Evolutionary conservation across 1,140 invertebrate genomes (phyloP).

Genomic region (Drosophila arawakana): DNA sequence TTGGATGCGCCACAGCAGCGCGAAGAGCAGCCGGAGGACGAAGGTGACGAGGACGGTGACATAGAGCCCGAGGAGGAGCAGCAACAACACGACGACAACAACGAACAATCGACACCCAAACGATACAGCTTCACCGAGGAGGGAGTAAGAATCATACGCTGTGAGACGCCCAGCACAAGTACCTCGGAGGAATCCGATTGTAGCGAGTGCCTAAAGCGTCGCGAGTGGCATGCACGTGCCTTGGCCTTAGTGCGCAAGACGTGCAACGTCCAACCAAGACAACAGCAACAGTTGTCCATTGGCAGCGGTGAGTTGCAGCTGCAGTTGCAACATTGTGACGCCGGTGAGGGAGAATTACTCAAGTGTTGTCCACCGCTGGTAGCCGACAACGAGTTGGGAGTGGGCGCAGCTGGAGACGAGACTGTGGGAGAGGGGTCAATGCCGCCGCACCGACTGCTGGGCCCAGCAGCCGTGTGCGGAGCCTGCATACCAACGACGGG

Average conservation of each 20-base stretch:
- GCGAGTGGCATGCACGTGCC: conserved; percentile 83
- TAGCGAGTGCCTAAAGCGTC: conserved; percentile 82
- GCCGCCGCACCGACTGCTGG: conserved; percentile 87
- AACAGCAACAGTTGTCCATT: conserved; percentile 38
- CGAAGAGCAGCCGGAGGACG: conserved; percentile 20
- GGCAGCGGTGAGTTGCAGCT: conserved; percentile 60
- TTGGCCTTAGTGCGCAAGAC: conserved; percentile 80
- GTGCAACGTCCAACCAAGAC: conserved; percentile 84
- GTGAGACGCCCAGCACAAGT: conserved; percentile 81
- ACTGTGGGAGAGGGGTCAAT: conserved; percentile 73
- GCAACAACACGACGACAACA: conserved; percentile 20
- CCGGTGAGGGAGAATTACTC: conserved; percentile 81
- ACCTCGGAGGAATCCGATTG: conserved; percentile 84
- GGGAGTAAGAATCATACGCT: conserved; percentile 86
- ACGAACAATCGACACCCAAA: conserved; percentile 85
- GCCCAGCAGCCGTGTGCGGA: conserved; percentile 87
- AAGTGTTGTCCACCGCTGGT: conserved; percentile 79
- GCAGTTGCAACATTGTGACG: conserved; percentile 70
- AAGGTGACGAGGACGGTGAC: conserved; percentile 4
- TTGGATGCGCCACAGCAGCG: conserved; percentile 88
- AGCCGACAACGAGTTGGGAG: neutral
- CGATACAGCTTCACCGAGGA: conserved; percentile 89
- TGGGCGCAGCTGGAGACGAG: neutral
- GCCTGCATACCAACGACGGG: conserved; percentile 86
- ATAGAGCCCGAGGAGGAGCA: conserved; percentile 6